A percentile compares a stretch with the other conserved stretches of the same genome.
phyloP scores from a whole-genome alignment of 2,888 invertebrate genomes.

The Melieria omissa region DNA sequence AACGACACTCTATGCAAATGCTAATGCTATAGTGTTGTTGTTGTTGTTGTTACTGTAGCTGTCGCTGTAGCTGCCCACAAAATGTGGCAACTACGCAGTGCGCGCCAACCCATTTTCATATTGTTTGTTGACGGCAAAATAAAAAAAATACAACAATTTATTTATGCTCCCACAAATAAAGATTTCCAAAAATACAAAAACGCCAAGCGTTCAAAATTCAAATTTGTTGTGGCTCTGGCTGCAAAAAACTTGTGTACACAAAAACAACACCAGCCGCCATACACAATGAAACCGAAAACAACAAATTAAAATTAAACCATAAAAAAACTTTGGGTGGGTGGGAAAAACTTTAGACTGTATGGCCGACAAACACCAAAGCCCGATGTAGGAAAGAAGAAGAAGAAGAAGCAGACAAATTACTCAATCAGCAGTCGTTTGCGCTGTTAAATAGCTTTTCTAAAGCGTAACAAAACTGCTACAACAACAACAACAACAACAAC shows the following conservation, averaged over 20 bases:
- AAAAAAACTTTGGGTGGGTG: not conserved
- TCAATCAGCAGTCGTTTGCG: constrained; percentile 26
- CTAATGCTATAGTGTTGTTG: too few species aligned
- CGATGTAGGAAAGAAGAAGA: not conserved
- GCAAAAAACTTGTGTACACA: constrained; percentile 13
- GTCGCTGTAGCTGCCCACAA: too few species aligned
- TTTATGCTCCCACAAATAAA: too few species aligned
- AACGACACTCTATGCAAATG: too few species aligned
- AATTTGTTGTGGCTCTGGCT: not conserved
- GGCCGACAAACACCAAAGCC: not conserved
- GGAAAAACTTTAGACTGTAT: too few species aligned
- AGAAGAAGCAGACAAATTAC: constrained; percentile 18
- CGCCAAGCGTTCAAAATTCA: too few species aligned
- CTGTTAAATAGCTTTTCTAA: constrained; percentile 30
- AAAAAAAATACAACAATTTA: too few species aligned
- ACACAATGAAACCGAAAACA: constrained; percentile 12
- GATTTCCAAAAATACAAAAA: too few species aligned
- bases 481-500: constrained; percentile 21
- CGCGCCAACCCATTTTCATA: too few species aligned
- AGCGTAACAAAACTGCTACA: not conserved
- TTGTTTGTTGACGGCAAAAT: too few species aligned
- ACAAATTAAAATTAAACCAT: not conserved
- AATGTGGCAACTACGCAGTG: too few species aligned
- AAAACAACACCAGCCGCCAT: not conserved
- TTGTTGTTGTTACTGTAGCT: too few species aligned